Conservation (phyloP, 1,140 invertebrate genomes). For the Drosophila tristis region DNA sequence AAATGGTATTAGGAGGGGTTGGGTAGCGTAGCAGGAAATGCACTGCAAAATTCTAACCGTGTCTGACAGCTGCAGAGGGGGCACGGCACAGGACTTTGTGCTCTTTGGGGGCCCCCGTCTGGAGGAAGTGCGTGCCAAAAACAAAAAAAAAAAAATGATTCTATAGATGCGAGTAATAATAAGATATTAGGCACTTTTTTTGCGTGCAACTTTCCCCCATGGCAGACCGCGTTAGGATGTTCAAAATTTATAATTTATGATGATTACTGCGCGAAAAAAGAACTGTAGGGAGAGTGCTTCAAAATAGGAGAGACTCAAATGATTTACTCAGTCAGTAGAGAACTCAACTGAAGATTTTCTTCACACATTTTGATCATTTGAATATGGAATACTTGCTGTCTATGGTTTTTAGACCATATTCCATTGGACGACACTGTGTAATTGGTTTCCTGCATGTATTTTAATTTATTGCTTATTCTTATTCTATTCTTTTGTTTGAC, state of each 20-base stretch:
- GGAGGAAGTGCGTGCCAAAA: slow-evolving; percentile 47
- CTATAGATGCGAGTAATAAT: slow-evolving; percentile 60
- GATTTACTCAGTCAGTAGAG: slow-evolving; percentile 8
- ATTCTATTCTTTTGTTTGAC: too few species aligned
- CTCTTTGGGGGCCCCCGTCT: slow-evolving; percentile 20
- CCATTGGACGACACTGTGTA: too few species aligned
- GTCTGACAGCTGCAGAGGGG: slow-evolving; percentile 44
- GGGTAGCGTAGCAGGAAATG: slow-evolving; percentile 47
- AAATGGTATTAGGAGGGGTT: neutral
- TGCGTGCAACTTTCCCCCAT: slow-evolving; percentile 15
- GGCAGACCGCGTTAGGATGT: slow-evolving; percentile 6
- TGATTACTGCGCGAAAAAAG: slow-evolving; percentile 21
- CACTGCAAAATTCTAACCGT: slow-evolving; percentile 49
- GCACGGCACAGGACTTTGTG: too few species aligned
- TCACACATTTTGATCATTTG: too few species aligned
- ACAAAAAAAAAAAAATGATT: slow-evolving; percentile 39
- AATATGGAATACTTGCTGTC: too few species aligned
- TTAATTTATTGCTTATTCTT: too few species aligned
- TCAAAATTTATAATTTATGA: slow-evolving; percentile 73
- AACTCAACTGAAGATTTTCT: too few species aligned
- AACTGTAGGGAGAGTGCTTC: slow-evolving; percentile 9
- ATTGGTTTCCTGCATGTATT: too few species aligned
- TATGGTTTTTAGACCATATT: too few species aligned
- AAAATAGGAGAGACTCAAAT: slow-evolving; percentile 1
- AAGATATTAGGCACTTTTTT: slow-evolving; percentile 66